Percentiles rank a stretch among this genome's conserved stretches.
Conservation (phyloP, 2,797 vertebrate species). For the Eospalax fontanierii region DNA sequence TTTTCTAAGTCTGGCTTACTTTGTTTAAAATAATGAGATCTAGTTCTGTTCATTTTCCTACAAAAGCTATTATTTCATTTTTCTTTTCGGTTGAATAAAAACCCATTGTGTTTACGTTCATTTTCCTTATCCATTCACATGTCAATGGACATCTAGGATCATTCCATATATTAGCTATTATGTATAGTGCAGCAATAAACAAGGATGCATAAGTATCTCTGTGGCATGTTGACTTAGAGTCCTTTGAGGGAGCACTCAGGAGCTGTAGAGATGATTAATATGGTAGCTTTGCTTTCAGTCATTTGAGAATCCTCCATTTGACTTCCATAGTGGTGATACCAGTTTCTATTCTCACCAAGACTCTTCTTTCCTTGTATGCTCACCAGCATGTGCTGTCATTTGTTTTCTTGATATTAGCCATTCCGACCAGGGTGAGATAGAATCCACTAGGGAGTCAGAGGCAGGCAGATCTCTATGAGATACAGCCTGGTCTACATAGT, state of each 20-base stretch:
- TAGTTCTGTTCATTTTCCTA: not conserved
- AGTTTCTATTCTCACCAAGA: not conserved
- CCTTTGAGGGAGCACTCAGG: not conserved
- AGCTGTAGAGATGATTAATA: not conserved
- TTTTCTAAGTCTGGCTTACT: not conserved
- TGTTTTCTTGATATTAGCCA: not conserved
- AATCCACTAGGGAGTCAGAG: too few relatives aligned
- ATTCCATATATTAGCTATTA: not conserved
- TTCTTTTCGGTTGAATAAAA: not conserved
- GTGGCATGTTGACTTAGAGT: too few relatives aligned
- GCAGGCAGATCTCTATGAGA: too few relatives aligned
- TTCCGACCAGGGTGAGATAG: not conserved
- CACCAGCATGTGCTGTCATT: too few relatives aligned
- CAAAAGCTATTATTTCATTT: not conserved
- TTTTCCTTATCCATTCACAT: not conserved
- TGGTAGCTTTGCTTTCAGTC: not conserved
- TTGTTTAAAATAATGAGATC: not conserved
- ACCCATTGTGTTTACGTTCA: not conserved
- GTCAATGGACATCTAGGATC: too few relatives aligned
- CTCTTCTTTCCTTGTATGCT: not conserved
- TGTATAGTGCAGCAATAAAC: not conserved
- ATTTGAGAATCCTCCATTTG: too few relatives aligned
- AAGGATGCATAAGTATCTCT: not conserved
- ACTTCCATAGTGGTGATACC: not conserved
- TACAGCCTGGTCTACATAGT: too few relatives aligned